Evolutionary conservation across 2,888 invertebrate genomes (phyloP), one percentile per base, ranked within the genome.

Genomic region (Thera obeliscata): DNA sequence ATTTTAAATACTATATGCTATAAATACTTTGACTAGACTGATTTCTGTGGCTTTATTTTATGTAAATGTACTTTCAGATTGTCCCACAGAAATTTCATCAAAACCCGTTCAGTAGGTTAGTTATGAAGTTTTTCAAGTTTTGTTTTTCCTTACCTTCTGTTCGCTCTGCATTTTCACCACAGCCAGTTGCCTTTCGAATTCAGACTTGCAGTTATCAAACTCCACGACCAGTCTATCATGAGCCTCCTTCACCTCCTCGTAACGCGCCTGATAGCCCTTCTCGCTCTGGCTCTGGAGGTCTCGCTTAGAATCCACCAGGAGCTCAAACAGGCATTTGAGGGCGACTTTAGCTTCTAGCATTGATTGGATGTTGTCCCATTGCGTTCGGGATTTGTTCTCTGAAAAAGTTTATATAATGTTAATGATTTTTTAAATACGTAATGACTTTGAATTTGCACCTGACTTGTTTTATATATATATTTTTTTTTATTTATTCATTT

Each of bases 301-400:
- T 0, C 89, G 80, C 76, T 94, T 94, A 0, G 94, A 86, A 8
- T 95, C 95, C 0, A 94, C 91, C 0, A 94, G 87, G 3, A 94
- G 81, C 38, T 96, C 95, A 74, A 96, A 96, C 0, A 97, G 83
- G 69, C 94, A 94, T 78, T 96, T 96, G 1, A 97, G 83, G 0
- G 96, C 96, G 38, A 94, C 94, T 81, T 97, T 97, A 0, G 97
- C 96, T 82, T 98, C 98, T 0, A 94, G 89, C 95, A 98, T 95
- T 0, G 96, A 95, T 73, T 96, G 96, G 1, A 98, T 93, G 67
- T 94, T 95, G 70, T 97, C 96, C 94, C 95, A 96, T 69, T 96
- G 94, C 0, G 94, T 94, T 76, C 95, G 95, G 0, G 95, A 90
- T 81, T 96, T 96, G 76, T 94, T 95, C 76, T 97, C 97, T 95